Evolutionary conservation across 2,113 vertebrate species (phyloP), one percentile per base, ranked within the genome.

Genomic region (Poeciliopsis occidentalis): DNA sequence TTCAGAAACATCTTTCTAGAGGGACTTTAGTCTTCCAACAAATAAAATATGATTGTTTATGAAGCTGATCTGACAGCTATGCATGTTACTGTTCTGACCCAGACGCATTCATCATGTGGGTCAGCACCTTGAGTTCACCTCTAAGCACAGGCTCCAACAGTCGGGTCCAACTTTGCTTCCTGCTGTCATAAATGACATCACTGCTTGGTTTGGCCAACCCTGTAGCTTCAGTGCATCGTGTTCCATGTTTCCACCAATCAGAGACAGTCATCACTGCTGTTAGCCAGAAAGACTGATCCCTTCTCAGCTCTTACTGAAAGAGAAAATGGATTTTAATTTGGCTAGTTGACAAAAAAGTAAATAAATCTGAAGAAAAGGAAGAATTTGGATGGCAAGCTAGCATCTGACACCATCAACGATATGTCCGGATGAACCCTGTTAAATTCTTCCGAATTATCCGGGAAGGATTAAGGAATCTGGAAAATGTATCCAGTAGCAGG

Each of bases 311-410:
- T 69, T 15, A 29, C 79, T 73, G 75, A 91, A 80, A 78, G 24
- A 84, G 78, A 76, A 80, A 89, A 90, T 69, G 51, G 76, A 80
- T 90, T 92, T 92, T 89, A 89, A 91, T 94, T 88, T 83, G 63
- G 64, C 75, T 73, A 87, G 79, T 91, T 85, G 92, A 84, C 71
- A 74, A 79, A 80, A 61, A 29, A 29, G 63, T 81, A 75, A 86
- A 93, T 88, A 77, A 62, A 72, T 91, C 79, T 64, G n/a, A 11
- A 24, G 34, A 67, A 73, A 32, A 2, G 8, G 1, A 17, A 27
- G 69, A 30, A 73, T 69, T 71, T 27, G 64, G 24, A 47, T 13
- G 47, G 47, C 3, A 11, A 37, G 19, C n/a, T 22, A 5, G 65
- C 47, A 73, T 75, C 41, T 11, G 65, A 64, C 34, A 65, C 64